phyloP scores from a whole-genome alignment of 2,797 vertebrate genomes.

The Taeniopygia guttata region DNA sequence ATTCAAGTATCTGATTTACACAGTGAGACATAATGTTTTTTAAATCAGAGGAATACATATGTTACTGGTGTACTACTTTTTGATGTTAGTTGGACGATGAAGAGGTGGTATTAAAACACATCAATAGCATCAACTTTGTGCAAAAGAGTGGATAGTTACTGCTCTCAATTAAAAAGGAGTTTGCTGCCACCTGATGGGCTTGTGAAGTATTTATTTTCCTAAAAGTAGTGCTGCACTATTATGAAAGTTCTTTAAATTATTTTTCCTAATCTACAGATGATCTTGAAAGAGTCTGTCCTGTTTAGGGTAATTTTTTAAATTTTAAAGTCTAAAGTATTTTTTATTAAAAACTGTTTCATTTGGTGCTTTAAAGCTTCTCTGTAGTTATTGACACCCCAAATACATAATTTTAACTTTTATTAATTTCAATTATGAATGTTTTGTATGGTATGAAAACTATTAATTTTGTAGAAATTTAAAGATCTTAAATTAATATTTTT shows the following conservation, averaged over 20 bases:
- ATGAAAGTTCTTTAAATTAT: neutral
- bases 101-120: neutral
- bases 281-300: neutral
- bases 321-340: neutral
- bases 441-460: neutral
- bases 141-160: rapidly evolving
- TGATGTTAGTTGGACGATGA: neutral
- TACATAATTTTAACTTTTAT: neutral
- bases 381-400: neutral
- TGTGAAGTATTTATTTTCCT: neutral
- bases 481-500: neutral
- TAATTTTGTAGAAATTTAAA: neutral
- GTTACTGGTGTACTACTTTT: neutral
- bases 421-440: neutral
- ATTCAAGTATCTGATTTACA: neutral
- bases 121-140: too few species aligned
- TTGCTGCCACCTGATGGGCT: conserved; percentile 69
- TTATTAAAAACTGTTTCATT: neutral
- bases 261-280: neutral
- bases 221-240: neutral
- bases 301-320: too few species aligned
- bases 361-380: neutral
- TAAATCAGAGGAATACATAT: neutral
- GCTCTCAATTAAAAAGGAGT: neutral
- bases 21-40: neutral